phyloP scores from a whole-genome alignment of 2,888 invertebrate species.

The Aricia artaxerxes region DNA sequence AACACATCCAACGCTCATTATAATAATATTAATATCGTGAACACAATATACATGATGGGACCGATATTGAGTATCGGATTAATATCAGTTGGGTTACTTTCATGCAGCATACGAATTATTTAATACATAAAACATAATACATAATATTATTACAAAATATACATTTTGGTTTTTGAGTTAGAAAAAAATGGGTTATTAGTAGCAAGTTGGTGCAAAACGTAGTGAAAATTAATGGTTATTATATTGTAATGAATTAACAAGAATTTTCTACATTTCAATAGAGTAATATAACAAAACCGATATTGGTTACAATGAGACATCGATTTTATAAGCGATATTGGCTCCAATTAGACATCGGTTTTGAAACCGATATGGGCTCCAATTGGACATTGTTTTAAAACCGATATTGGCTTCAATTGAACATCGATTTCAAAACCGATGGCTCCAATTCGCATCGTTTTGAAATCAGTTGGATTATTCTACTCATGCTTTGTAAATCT shows the following conservation, averaged over 20 bases:
- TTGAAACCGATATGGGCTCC: too few species aligned
- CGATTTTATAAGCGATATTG: too few species aligned
- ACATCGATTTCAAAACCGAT: too few species aligned
- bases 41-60: slow-evolving; percentile 1
- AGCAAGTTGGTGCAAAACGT: neutral
- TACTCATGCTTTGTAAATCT: neutral
- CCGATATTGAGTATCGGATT: neutral
- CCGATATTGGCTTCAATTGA: too few species aligned
- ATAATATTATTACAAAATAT: too few species aligned
- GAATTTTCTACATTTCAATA: too few species aligned
- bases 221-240: too few species aligned
- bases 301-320: too few species aligned
- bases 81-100: neutral
- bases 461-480: neutral
- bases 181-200: neutral
- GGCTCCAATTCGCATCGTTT: neutral
- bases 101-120: neutral
- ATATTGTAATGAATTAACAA: too few species aligned
- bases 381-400: too few species aligned
- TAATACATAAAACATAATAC: neutral
- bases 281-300: too few species aligned
- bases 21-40: slow-evolving; percentile 6
- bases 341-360: too few species aligned
- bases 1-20: neutral
- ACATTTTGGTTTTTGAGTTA: neutral